Base-by-base conservation (phyloP, 2,113 vertebrate genomes). In the Cavia aperea region DNA sequence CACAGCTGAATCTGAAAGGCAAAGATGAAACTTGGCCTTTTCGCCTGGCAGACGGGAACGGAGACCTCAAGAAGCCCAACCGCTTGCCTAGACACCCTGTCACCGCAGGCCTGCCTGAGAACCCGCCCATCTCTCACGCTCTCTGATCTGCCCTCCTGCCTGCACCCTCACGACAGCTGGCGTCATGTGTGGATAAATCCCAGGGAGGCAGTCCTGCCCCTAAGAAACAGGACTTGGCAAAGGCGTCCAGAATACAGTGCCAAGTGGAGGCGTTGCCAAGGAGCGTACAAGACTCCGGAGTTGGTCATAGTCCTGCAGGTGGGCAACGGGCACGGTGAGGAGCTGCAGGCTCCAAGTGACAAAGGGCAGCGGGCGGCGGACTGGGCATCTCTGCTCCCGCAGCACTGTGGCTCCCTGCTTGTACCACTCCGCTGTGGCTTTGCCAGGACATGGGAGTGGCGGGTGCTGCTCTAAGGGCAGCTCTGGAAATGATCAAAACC, bases 371-470 rank as follows among this genome's bases (percentile, higher is more conserved):
- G 31, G 31, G 77, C 56, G 36, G 70, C 51, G 3, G 54, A 4
- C 43, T 21, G 1, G 7, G 21, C 58, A 1, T 60, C 68, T 70
- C 10, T 39, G 65, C 70, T 87, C 18, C 10, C n/a, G 5, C 33
- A 43, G 60, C 11, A 1, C 77, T 1, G 1, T 1, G 0, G 3
- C 15, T 15, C 31, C 4, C 0, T 82, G 24, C 39, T 3, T 51
- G 88, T 4, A 1, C 56, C 18, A 4, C 23, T 10, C 13, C 10
- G 0, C 4, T 4, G 9, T 1, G 86, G 56, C 39, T 72, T 23
- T 78, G 39, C 3, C 15, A 3, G 86, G 29, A 9, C 0, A 0
- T 2, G 14, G 54, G 2, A 4, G 36, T 18, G 21, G 19, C 7
- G 3, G 21, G 54, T 14, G 0, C 39, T 0, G n/a, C 5, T 3